These are phyloP conservation scores for Hymenopus coronatus DNA, from an alignment of 2,888 invertebrate genomes.

Conservation along the genomic window DNA sequence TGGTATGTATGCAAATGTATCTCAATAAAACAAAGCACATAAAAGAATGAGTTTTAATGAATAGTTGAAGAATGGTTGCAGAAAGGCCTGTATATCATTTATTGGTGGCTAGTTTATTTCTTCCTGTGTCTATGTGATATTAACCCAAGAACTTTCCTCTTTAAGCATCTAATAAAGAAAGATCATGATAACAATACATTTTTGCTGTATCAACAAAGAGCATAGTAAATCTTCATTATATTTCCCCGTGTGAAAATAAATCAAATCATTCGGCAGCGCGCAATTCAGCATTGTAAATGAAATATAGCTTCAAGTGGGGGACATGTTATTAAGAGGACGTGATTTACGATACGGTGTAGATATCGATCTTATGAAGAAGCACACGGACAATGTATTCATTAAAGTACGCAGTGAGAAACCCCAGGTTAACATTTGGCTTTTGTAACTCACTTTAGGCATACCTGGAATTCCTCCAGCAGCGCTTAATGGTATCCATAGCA, in stretches of 20 bases:
- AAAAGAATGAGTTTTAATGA: no score
- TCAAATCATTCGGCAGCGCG: neutral
- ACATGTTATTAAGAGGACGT: neutral
- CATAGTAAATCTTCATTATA: neutral
- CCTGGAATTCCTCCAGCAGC: neutral
- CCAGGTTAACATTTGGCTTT: neutral
- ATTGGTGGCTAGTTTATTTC: no score
- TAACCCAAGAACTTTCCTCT: no score
- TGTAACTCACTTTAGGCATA: neutral
- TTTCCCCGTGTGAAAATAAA: neutral
- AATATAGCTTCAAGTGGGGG: neutral
- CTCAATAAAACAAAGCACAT: no score
- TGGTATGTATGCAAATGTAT: no score
- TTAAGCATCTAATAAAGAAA: no score
- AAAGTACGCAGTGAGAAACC: neutral
- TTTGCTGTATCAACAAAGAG: neutral
- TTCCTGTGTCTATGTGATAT: no score
- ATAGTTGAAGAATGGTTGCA: no score
- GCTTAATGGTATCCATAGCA: neutral
- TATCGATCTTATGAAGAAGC: neutral
- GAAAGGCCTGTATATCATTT: no score
- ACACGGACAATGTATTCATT: no score
- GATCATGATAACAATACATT: neutral
- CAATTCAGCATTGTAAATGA: neutral
- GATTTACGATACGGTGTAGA: neutral